These are phyloP conservation scores for Onychorhynchus coronatus DNA, from an alignment of 2,113 vertebrate species.

Conservation along the genomic window DNA sequence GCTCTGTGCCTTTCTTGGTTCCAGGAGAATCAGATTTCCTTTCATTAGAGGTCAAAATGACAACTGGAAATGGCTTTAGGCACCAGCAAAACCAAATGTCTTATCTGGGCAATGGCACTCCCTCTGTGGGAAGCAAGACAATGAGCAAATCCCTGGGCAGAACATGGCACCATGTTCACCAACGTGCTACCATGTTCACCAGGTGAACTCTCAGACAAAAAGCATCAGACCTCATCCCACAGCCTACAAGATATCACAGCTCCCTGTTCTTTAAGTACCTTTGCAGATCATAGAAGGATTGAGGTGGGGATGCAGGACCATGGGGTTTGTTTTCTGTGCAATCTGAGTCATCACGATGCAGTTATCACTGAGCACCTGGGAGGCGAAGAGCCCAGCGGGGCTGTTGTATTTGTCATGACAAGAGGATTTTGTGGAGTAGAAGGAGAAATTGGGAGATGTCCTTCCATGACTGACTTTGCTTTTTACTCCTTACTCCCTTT, in stretches of 20 bases:
- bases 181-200: too few species aligned
- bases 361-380: background rate
- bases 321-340: background rate
- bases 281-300: background rate
- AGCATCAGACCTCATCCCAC: background rate
- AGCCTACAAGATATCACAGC: fast-evolving
- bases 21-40: background rate
- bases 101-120: background rate
- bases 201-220: background rate
- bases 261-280: background rate
- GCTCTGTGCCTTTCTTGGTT: background rate
- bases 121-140: background rate
- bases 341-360: fast-evolving
- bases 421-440: background rate
- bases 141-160: background rate
- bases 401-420: background rate
- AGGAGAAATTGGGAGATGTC: background rate
- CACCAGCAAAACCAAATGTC: background rate
- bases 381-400: fast-evolving
- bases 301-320: background rate
- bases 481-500: background rate
- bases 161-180: fast-evolving
- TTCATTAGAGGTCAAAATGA: background rate
- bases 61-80: background rate
- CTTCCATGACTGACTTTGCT: background rate